These are phyloP conservation scores for Myiothlypis chrysogaster DNA, from an alignment of 2,797 vertebrate genomes.

Conservation along the genomic window DNA sequence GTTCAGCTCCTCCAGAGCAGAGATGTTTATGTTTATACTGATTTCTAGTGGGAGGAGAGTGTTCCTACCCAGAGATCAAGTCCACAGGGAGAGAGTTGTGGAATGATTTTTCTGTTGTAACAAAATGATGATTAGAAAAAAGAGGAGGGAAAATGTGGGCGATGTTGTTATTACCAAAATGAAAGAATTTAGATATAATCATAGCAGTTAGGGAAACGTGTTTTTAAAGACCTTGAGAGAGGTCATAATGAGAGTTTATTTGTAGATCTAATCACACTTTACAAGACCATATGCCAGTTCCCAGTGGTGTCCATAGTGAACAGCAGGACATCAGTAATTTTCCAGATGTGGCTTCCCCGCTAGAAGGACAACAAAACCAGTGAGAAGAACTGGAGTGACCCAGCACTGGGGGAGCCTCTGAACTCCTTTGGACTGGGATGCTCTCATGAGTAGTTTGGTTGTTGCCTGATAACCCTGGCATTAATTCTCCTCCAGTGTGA, in stretches of 20 bases:
- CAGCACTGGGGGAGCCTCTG: not conserved
- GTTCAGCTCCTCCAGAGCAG: not conserved
- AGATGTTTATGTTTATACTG: not conserved
- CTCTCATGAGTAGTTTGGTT: not conserved
- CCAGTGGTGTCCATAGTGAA: not conserved
- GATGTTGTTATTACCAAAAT: conserved; percentile 1
- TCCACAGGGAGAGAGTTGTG: not conserved
- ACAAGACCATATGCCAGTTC: not conserved
- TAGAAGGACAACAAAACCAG: not conserved
- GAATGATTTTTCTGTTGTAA: not conserved
- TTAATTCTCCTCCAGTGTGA: not conserved
- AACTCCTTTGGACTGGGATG: not conserved
- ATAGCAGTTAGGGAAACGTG: conserved; percentile 4
- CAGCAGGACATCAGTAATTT: conserved; percentile 13
- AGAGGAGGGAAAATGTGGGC: not conserved
- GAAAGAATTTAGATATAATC: not conserved
- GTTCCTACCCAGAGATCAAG: not conserved
- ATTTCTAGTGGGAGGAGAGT: not conserved
- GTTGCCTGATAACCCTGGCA: not conserved
- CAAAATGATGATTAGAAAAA: conserved; percentile 4
- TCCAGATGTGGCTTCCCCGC: not conserved
- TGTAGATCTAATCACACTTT: conserved; percentile 38
- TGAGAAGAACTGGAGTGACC: conserved; percentile 1
- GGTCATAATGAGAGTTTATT: conserved; percentile 27
- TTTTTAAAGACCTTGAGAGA: conserved; percentile 49